Evolutionary conservation across 2,113 vertebrate genomes (phyloP), one percentile per base, ranked within the genome.

Genomic region (Pimephales promelas): DNA sequence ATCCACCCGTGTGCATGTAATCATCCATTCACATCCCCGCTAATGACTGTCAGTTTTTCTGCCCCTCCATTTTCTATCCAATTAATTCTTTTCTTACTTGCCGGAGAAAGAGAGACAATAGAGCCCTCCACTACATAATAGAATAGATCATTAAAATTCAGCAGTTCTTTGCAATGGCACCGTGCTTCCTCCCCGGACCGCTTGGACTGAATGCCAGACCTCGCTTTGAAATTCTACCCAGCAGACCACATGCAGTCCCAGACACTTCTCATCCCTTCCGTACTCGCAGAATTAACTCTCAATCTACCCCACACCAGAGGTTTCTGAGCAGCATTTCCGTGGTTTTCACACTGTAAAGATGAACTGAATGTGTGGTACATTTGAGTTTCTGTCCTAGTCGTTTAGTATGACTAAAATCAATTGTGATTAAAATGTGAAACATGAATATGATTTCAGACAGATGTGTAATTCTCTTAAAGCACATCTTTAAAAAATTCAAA

Each of bases 81-180:
- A 98, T 98, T 98, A 98, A 98, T 97, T 98, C 96, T 97, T 98
- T 97, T 98, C 95, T 97, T 95, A 93, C 95, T 94, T 92, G 96
- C 95, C 95, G 95, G 96, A 97, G 97, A 97, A 97, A 98, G 93
- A 93, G 93, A 96, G 93, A 98, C 97, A 98, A 98, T 97, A 73
- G 90, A 92, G 92, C 92, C 94, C 92, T 94, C 92, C 93, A 87
- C 91, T 92, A 93, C 94, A 96, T 96, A 96, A 97, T 95, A 47
- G 70, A 72, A 45, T 24, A 95, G 95, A 94, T 99, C 96, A 98
- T 98, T 98, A 97, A 97, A 96, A 98, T 98, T 98, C 97, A 97
- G 94, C 93, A 94, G 95, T 93, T 95, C 93, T 93, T 92, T 89
- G 47, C 92, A 89, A 59, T 90, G 88, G 94, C 93, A 92, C 94